Base-by-base conservation (phyloP, 2,888 invertebrate genomes). In the Tortrix viridana region DNA sequence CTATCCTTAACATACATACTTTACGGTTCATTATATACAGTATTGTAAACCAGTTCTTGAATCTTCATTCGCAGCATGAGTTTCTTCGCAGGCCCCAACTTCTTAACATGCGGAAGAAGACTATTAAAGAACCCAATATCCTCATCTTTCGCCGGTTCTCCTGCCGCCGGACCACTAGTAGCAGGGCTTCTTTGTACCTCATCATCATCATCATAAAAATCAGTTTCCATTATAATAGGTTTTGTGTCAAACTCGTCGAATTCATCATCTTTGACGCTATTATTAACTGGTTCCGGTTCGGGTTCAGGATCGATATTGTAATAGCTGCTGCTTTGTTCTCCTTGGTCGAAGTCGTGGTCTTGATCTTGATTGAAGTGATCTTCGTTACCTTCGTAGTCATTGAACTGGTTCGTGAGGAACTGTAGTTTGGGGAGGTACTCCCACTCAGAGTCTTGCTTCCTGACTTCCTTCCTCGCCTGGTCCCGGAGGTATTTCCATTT, bases 401-500 rank as follows among this genome's bases (percentile, higher is more conserved):
- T 88, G 74, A 92, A 90, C 68, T 91, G 91, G 66, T 88, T 90
- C 1, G 84, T 88, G 0, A 90, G 74, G 67, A 92, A 92, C 57
- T 88, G 86, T 1, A 90, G 75, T 72, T 88, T 88, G 0, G 90
- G 85, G 0, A 90, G 76, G 61, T 81, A 88, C 7, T 88, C 87
- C 89, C 92, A 92, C 69, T 90, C 89, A 0, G 91, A 91, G 12
- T 80, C 85, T 65, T 83, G 82, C 70, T 90, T 92, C 0, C 92
- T 72, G 16, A 86, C 86, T 73, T 92, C 92, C 60, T 90, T 91
- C 20, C 92, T 77, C 0, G 91, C 90, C 75, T 91, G 91, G 66
- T 92, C 92, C 61, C 92, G 74, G 26, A 92, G 80, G 66, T 91
- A 90, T 50, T 92, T 92, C 92, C 92, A 92, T 79, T 92, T 92